These are phyloP conservation scores for Spisula solida DNA, from an alignment of 2,888 invertebrate genomes.

Conservation along the genomic window DNA sequence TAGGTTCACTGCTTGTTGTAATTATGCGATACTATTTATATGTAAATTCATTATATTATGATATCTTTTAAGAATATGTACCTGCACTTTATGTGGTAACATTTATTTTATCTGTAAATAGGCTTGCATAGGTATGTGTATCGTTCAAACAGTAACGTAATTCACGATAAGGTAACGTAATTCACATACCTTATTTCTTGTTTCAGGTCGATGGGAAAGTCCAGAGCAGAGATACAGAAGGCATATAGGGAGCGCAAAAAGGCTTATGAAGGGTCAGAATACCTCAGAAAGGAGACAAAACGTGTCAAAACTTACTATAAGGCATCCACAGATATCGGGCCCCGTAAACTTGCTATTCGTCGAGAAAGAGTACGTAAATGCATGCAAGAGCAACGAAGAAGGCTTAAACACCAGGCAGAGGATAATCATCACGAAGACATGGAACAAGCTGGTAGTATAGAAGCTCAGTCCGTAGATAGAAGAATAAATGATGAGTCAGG, in stretches of 20 bases:
- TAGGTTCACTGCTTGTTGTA: neutral
- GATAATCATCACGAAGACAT: too few relatives aligned
- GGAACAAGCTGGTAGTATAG: too few relatives aligned
- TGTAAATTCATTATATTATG: neutral
- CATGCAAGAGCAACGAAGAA: neutral
- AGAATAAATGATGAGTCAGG: neutral
- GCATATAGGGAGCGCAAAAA: constrained; percentile 24
- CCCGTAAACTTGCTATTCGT: neutral
- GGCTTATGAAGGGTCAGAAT: neutral
- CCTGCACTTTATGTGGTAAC: neutral
- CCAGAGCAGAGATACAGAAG: constrained; percentile 5
- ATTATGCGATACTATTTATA: neutral
- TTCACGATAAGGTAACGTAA: too few relatives aligned
- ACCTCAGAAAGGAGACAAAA: constrained; percentile 15
- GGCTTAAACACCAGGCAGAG: neutral
- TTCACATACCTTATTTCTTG: neutral
- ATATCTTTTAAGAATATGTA: neutral
- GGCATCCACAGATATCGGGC: constrained; percentile 9
- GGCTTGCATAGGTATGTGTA: neutral
- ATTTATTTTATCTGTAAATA: neutral
- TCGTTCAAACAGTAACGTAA: too few relatives aligned
- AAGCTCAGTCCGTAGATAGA: neutral
- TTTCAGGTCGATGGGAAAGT: neutral
- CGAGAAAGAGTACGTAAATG: neutral
- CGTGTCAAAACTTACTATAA: constrained; percentile 13